These are phyloP conservation scores for Apotomis turbidana DNA, from an alignment of 2,888 invertebrate genomes.

Conservation along the genomic window DNA sequence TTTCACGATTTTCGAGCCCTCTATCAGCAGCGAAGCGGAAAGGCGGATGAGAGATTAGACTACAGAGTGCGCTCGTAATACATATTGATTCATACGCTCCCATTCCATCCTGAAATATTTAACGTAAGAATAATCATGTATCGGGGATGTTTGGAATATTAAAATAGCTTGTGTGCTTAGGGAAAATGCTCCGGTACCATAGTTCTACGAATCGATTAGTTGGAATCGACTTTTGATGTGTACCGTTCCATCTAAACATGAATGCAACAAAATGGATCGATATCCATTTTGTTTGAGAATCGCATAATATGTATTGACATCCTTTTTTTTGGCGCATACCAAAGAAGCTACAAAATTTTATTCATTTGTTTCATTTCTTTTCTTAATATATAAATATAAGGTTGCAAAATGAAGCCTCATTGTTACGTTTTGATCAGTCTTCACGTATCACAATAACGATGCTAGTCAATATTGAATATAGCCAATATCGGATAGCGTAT, in stretches of 20 bases:
- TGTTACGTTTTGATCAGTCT: not conserved
- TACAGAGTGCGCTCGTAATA: slow-evolving; percentile 39
- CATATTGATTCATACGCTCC: slow-evolving; percentile 41
- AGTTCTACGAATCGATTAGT: not conserved
- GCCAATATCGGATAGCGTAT: not conserved
- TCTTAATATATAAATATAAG: too few relatives aligned
- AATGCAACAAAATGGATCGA: too few relatives aligned
- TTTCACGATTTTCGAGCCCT: slow-evolving; percentile 40
- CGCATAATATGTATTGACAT: too few relatives aligned
- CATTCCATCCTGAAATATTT: slow-evolving; percentile 34
- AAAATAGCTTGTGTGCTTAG: slow-evolving; percentile 7
- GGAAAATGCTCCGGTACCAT: slow-evolving; percentile 1
- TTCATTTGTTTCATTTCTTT: too few relatives aligned
- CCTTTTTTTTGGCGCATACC: too few relatives aligned
- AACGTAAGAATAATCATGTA: slow-evolving; percentile 38
- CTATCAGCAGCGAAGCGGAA: slow-evolving; percentile 38
- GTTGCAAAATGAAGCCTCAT: not conserved
- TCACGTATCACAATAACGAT: not conserved
- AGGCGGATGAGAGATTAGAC: slow-evolving; percentile 42
- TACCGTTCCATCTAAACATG: too few relatives aligned
- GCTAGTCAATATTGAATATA: slow-evolving; percentile 1
- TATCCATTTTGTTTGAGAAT: too few relatives aligned
- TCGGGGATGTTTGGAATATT: slow-evolving; percentile 30
- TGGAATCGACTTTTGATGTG: not conserved
- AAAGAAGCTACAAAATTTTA: too few relatives aligned